Evolutionary conservation across 2,888 invertebrate species (phyloP).

Genomic region (Seira musarum): DNA sequence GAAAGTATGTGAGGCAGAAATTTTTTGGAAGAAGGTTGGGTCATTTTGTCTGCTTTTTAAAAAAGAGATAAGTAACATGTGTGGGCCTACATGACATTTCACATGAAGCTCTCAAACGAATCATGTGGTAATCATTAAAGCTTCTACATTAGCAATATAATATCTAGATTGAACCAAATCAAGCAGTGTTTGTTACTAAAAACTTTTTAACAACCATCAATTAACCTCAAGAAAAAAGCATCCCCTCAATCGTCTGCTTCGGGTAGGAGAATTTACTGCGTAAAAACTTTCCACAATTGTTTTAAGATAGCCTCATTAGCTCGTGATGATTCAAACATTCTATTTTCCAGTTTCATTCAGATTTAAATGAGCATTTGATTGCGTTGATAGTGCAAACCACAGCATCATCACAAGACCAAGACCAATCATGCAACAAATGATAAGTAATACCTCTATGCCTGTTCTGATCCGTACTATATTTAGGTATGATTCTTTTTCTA

Average conservation of each 20-base stretch:
- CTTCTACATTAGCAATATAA: too few species aligned
- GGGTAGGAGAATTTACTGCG: constrained; percentile 14
- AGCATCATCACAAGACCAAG: too few species aligned
- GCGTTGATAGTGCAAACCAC: constrained; percentile 19
- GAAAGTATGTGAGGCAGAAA: too few species aligned
- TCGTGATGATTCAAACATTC: constrained; percentile 28
- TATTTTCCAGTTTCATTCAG: constrained; percentile 40
- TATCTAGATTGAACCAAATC: too few species aligned
- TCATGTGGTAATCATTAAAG: too few species aligned
- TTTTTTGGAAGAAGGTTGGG: too few species aligned
- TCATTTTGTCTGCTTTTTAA: too few species aligned
- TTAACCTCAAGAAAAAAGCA: constrained; percentile 32
- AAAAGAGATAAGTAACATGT: too few species aligned
- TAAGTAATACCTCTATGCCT: too few species aligned
- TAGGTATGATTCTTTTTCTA: too few species aligned
- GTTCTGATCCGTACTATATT: too few species aligned
- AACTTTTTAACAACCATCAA: constrained; percentile 49
- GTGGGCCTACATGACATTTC: constrained; percentile 6
- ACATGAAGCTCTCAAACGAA: constrained; percentile 16
- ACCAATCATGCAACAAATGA: too few species aligned
- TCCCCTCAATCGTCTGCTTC: constrained; percentile 33
- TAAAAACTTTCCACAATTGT: constrained; percentile 33
- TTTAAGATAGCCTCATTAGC: constrained; percentile 41
- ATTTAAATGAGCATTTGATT: constrained; percentile 55
- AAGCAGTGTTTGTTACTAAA: constrained; percentile 28